Conservation (phyloP, 2,113 vertebrate genomes). For the Reinhardtius hippoglossoides region DNA sequence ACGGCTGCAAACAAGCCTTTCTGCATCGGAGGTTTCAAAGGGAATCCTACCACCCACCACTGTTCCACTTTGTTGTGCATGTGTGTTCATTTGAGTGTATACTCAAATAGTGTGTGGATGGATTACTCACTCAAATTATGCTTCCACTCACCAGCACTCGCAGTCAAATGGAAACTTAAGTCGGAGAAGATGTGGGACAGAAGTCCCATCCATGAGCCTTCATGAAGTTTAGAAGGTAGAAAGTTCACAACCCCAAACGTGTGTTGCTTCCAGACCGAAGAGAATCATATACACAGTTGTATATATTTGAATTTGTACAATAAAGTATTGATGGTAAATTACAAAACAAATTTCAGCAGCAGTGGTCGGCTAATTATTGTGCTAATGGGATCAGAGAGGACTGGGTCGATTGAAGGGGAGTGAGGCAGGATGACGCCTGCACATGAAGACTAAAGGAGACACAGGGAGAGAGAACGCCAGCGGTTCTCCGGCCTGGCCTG, state of each 20-base stretch:
- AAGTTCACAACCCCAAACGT: slow-evolving; percentile 16
- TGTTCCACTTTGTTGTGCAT: slow-evolving; percentile 73
- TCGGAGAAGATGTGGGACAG: slow-evolving; percentile 42
- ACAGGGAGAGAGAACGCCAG: slow-evolving; percentile 26
- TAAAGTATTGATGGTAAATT: not conserved
- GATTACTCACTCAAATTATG: slow-evolving; percentile 59
- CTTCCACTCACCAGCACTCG: slow-evolving; percentile 53
- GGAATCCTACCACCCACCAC: slow-evolving; percentile 81
- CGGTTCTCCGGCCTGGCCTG: slow-evolving; percentile 41
- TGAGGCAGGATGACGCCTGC: slow-evolving; percentile 41
- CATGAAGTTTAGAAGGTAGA: slow-evolving; percentile 25
- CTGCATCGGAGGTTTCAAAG: slow-evolving; percentile 77
- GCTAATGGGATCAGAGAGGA: slow-evolving; percentile 59
- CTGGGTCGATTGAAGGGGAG: slow-evolving; percentile 57
- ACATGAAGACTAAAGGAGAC: slow-evolving; percentile 62
- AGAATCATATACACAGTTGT: not conserved
- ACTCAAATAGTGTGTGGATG: slow-evolving; percentile 40
- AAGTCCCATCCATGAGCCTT: slow-evolving; percentile 27
- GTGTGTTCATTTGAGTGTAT: slow-evolving; percentile 53
- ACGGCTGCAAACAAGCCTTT: slow-evolving; percentile 60
- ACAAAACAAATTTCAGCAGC: slow-evolving; percentile 21
- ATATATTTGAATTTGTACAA: slow-evolving; percentile 16
- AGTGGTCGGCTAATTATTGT: slow-evolving; percentile 42
- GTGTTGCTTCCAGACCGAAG: not conserved
- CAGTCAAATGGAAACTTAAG: slow-evolving; percentile 64